Base-by-base conservation (phyloP, 2,888 invertebrate genomes). In the Lepeophtheirus nordmannii region DNA sequence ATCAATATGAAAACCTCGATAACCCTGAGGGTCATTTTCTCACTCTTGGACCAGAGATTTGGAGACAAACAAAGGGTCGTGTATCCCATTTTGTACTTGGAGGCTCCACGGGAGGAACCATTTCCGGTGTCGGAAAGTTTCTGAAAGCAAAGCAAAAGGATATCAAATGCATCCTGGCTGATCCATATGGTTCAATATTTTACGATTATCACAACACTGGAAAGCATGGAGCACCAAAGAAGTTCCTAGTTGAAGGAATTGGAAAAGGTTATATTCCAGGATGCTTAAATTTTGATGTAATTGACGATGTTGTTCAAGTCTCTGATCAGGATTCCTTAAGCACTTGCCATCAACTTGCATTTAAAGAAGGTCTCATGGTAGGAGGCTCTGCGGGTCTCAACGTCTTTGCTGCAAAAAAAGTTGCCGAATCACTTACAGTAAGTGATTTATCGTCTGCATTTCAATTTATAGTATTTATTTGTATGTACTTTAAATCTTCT, bases 331-430 rank as follows among this genome's bases (percentile, higher is more conserved):
- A 46, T 17, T 46, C 53, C 1, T 17, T 46, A 14, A 14, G 53
- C 8, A 46, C 53, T 17, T 46, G 53, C 8, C 53, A 46, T 17
- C 1, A 3, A 14, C 53, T 46, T n/a, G 53, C 53, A 5, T 8
- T 1, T 14, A 46, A 46, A 46, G 53, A 46, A 46, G 53, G 53
- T 8, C 53, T 46, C 53, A 46, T 46, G 30, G 23, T 58, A 14
- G 58, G 58, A 7, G 58, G 58, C n/a, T 59, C 58, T 40, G 46
- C 58, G 14, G 66, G 66, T n/a, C 23, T 59, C 17, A 59, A 58
- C 22, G 60, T 66, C 40, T 58, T 58, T 58, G 60, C 66, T 30
- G 60, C 59, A n/a, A 30, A 30, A 10, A 40, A 66, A 58, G 65
- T 65, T 1, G 58, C 58, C 17, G 58, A 58, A 20, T 30, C 23